Percentiles rank a stretch among this genome's conserved stretches.
Conservation (phyloP, 2,113 vertebrate genomes). For the Etia nguti region DNA sequence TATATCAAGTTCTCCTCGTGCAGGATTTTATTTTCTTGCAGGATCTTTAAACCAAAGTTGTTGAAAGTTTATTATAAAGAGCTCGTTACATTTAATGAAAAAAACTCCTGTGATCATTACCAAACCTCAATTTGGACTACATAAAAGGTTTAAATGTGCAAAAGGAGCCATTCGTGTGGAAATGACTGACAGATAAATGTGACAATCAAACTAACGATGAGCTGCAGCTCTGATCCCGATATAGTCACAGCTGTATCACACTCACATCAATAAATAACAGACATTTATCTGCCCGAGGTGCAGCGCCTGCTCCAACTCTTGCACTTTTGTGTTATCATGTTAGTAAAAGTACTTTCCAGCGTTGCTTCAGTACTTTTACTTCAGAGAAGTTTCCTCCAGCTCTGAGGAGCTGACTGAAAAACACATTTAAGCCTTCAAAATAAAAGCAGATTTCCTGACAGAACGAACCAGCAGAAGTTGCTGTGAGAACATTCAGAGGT, state of each 20-base stretch:
- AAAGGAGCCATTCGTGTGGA: not conserved
- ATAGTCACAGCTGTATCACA: not conserved
- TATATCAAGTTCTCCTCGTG: not conserved
- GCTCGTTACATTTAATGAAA: not conserved
- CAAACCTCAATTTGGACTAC: not conserved
- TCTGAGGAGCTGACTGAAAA: not conserved
- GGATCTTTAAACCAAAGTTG: not conserved
- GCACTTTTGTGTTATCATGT: accelerated
- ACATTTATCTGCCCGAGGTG: not conserved
- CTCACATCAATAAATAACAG: not conserved
- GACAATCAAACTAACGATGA: not conserved
- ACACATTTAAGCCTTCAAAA: not conserved
- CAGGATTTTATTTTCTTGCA: not conserved
- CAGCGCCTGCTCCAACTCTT: not conserved
- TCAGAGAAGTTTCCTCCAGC: not conserved
- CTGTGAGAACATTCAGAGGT: not conserved
- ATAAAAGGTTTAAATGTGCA: not conserved
- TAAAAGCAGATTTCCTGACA: not conserved
- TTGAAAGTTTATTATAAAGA: not conserved
- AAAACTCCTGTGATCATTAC: accelerated
- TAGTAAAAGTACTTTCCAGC: not conserved
- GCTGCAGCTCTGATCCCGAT: not conserved
- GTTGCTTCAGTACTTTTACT: not conserved
- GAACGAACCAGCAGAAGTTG: too few relatives aligned
- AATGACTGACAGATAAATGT: not conserved